phyloP scores from a whole-genome alignment of 2,797 vertebrate species.

The Margarornis squamiger region DNA sequence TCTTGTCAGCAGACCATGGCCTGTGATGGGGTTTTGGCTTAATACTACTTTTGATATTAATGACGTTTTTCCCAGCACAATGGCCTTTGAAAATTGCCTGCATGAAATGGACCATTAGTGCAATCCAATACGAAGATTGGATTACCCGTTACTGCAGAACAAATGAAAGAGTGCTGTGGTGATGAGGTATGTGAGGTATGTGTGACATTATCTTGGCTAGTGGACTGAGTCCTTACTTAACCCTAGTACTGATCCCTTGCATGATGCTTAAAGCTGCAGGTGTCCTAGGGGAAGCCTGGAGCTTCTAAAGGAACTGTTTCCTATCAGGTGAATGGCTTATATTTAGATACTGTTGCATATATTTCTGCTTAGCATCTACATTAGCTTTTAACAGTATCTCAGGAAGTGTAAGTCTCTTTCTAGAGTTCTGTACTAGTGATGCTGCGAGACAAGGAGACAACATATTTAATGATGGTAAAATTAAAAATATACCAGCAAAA shows the following conservation, averaged over 20 bases:
- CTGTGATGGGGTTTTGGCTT: neutral
- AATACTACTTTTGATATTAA: neutral
- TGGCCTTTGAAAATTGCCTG: neutral
- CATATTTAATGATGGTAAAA: neutral
- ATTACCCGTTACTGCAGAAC: neutral
- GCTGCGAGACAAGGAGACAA: neutral
- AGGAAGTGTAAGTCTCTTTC: neutral
- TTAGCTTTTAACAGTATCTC: neutral
- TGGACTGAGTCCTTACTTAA: neutral
- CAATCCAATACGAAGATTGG: neutral
- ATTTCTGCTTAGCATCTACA: neutral
- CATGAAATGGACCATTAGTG: neutral
- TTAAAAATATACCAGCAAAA: neutral
- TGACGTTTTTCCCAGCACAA: neutral
- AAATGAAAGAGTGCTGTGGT: neutral
- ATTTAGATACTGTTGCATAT: neutral
- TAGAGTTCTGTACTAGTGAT: neutral
- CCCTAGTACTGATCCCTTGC: neutral
- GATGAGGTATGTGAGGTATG: neutral
- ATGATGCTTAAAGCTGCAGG: neutral
- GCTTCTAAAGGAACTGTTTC: neutral
- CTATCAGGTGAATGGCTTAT: neutral
- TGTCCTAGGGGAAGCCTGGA: neutral
- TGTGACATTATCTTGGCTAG: neutral
- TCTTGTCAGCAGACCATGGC: neutral